A percentile compares a stretch with the other conserved stretches of the same genome.
Conservation (phyloP, 2,888 invertebrate genomes). For the Stictocephala bisonia region DNA sequence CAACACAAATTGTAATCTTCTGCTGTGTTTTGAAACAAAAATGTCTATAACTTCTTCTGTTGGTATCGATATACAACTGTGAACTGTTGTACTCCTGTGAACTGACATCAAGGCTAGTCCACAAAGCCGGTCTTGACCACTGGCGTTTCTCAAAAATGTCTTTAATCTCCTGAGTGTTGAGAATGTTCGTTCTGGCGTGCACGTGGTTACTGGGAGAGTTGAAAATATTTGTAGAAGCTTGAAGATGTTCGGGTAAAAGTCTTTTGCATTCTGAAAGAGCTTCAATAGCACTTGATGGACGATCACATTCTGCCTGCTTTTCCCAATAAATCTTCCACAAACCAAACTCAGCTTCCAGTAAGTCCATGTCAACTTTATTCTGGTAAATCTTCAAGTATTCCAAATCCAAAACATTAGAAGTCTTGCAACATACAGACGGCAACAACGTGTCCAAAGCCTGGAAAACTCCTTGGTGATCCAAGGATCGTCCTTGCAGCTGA, state of each 20-base stretch:
- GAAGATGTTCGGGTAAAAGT: conserved; percentile 11
- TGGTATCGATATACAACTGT: conserved; percentile 15
- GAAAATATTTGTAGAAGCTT: conserved; percentile 11
- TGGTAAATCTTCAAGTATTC: background rate
- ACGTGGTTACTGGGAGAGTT: conserved; percentile 22
- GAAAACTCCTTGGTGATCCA: background rate
- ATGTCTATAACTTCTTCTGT: background rate
- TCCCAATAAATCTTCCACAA: too few species aligned
- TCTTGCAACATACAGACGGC: background rate
- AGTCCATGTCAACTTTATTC: background rate
- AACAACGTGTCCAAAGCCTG: background rate
- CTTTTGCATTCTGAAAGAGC: background rate
- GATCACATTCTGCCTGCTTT: too few species aligned
- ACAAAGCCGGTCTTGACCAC: conserved; percentile 21
- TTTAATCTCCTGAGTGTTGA: conserved; percentile 20
- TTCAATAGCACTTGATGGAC: conserved; percentile 28
- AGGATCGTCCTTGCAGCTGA: background rate
- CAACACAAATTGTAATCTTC: conserved; percentile 23
- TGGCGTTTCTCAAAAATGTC: conserved; percentile 12
- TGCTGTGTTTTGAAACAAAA: background rate
- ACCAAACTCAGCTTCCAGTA: too few species aligned
- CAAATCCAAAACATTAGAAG: background rate
- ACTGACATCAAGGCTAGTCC: conserved; percentile 18
- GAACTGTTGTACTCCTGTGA: conserved; percentile 2
- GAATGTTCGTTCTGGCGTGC: conserved; percentile 5